A percentile compares a stretch with the other conserved stretches of the same genome.
Conservation (phyloP, 2,797 vertebrate species). For the Acanthurus leucopareius region DNA sequence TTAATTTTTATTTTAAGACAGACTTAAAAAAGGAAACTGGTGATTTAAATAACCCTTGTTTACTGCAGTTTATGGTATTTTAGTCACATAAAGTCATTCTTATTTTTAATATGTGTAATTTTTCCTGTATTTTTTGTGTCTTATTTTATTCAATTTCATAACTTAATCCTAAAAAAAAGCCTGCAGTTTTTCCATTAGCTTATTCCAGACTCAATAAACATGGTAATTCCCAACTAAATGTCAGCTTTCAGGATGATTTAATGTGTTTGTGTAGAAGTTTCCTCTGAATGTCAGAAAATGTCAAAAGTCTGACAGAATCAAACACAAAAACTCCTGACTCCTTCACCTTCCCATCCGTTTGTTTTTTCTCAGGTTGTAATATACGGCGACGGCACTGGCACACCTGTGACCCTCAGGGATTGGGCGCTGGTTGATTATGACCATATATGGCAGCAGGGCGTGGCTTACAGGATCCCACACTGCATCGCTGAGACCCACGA, state of each 20-base stretch:
- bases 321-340: neutral
- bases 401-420: slow-evolving; percentile 80
- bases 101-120: too few species aligned
- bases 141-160: too few species aligned
- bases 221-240: too few species aligned
- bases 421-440: slow-evolving; percentile 85
- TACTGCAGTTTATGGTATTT: too few species aligned
- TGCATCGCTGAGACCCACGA: slow-evolving; percentile 82
- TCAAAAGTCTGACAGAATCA: neutral
- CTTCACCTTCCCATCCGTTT: neutral
- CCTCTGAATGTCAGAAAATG: too few species aligned
- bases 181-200: too few species aligned
- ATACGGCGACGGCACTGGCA: slow-evolving; percentile 83
- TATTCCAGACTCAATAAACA: too few species aligned
- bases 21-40: neutral
- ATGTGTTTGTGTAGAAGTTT: too few species aligned
- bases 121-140: too few species aligned
- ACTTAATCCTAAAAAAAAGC: too few species aligned
- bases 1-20: neutral
- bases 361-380: slow-evolving; percentile 80
- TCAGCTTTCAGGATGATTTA: too few species aligned
- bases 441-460: slow-evolving; percentile 78
- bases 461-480: slow-evolving; percentile 76
- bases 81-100: too few species aligned
- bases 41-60: neutral